Evolutionary conservation across 2,113 vertebrate species (phyloP).

Genomic region (Nematolebias whitei): DNA sequence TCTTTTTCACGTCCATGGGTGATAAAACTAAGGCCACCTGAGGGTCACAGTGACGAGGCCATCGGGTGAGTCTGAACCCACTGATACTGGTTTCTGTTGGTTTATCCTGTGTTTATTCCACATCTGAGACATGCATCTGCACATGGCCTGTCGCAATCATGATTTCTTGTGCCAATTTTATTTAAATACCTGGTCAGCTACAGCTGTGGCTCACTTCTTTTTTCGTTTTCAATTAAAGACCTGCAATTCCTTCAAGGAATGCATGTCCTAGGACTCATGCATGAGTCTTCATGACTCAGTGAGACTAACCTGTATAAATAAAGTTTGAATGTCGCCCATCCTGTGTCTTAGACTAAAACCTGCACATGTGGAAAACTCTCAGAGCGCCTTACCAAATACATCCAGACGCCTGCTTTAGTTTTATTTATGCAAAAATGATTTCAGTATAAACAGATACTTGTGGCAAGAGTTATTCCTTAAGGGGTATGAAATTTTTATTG

Average conservation of each 20-base stretch:
- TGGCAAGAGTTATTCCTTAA: constrained; percentile 43
- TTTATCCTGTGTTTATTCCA: constrained; percentile 18
- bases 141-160: constrained; percentile 26
- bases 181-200: constrained; percentile 62
- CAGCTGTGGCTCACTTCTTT: constrained; percentile 66
- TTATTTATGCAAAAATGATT: constrained; percentile 6
- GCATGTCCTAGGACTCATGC: no score
- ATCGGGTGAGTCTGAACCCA: constrained; percentile 45
- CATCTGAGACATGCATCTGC: not conserved
- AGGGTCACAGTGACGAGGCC: constrained; percentile 31
- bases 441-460: constrained; percentile 47
- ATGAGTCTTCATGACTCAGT: no score
- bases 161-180: constrained; percentile 43
- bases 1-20: constrained; percentile 49
- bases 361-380: constrained; percentile 12
- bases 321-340: no score
- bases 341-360: no score
- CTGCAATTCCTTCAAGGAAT: no score
- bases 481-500: constrained; percentile 50
- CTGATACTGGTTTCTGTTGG: constrained; percentile 58
- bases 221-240: constrained; percentile 29
- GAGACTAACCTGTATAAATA: no score
- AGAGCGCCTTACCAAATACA: constrained; percentile 2
- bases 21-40: constrained; percentile 62
- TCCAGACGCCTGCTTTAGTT: constrained; percentile 16